Conservation (phyloP, 1,140 invertebrate genomes). For the Zaprionus kolodkinae region DNA sequence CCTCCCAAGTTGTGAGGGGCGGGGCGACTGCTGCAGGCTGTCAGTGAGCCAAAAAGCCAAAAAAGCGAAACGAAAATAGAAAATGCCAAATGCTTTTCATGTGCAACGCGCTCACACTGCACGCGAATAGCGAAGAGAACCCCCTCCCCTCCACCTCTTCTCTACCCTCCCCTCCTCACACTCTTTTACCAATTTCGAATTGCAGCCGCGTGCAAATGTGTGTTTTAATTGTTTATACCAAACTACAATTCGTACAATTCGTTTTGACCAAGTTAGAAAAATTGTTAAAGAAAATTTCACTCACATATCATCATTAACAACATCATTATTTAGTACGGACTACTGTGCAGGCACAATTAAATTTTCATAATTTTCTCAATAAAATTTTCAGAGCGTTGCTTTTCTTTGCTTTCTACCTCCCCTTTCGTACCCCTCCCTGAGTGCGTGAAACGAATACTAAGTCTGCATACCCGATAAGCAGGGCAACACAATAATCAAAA, state of each 20-base stretch:
- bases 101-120: constrained; percentile 37
- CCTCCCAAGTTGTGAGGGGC: neutral
- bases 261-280: neutral
- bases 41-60: constrained; percentile 63
- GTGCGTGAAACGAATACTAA: constrained; percentile 17
- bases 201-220: constrained; percentile 61
- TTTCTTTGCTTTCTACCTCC: neutral
- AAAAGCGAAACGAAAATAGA: constrained; percentile 77
- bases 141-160: neutral
- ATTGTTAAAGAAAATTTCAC: constrained; percentile 15
- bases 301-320: neutral
- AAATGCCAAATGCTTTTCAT: constrained; percentile 53
- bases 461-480: neutral
- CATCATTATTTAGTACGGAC: neutral
- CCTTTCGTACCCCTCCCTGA: neutral
- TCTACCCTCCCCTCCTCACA: neutral
- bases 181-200: constrained; percentile 56
- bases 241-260: constrained; percentile 28
- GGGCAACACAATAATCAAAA: constrained; percentile 19
- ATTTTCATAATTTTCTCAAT: constrained; percentile 24
- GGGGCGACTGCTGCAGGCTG: constrained; percentile 3
- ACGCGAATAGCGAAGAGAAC: constrained; percentile 51
- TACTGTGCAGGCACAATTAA: constrained; percentile 52
- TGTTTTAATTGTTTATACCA: constrained; percentile 70
- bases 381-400: constrained; percentile 70